Percentiles rank a stretch among this genome's conserved stretches.
Evolutionary conservation across 2,113 vertebrate species (phyloP).

Genomic region (Platanista minor): DNA sequence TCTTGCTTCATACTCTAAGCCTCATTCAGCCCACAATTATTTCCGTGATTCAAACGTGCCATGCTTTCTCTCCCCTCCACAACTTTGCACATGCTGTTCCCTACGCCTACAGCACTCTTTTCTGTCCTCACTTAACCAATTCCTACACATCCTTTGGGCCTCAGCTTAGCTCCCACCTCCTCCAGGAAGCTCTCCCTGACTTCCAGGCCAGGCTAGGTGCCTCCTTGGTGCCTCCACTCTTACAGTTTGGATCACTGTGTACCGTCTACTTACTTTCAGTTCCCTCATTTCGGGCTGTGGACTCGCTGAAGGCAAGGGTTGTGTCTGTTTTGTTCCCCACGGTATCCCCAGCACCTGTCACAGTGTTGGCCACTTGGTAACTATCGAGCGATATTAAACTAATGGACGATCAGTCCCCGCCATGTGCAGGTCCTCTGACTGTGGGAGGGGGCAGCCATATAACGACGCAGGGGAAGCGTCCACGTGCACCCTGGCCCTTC

Average conservation of each 20-base stretch:
- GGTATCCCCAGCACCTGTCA: background rate
- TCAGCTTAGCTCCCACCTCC: background rate
- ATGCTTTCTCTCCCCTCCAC: background rate
- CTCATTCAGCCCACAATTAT: background rate
- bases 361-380: background rate
- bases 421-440: background rate
- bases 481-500: background rate
- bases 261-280: background rate
- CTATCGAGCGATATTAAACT: background rate
- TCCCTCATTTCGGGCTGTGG: background rate
- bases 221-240: background rate
- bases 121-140: background rate
- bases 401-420: background rate
- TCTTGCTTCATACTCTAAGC: background rate
- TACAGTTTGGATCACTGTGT: background rate
- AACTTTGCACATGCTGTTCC: background rate
- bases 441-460: background rate
- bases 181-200: background rate
- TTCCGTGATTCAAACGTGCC: background rate
- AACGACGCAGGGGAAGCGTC: background rate
- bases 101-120: background rate
- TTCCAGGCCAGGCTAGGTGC: background rate
- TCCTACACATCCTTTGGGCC: background rate
- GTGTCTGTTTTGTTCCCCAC: background rate
- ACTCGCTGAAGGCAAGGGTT: background rate